phyloP scores from a whole-genome alignment of 2,113 vertebrate species.

The Heliornis fulica region DNA sequence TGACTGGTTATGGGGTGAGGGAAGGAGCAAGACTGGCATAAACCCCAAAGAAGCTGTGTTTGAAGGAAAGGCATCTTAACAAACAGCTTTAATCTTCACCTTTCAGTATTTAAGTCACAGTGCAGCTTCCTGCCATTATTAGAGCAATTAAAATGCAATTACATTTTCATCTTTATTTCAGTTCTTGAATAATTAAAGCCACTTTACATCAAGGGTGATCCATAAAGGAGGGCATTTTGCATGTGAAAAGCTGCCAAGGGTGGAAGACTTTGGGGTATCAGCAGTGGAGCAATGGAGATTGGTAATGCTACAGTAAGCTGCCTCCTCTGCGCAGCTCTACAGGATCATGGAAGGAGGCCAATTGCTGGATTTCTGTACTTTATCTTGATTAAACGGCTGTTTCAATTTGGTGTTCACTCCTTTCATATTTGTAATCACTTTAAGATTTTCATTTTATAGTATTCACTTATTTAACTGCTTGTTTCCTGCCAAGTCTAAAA shows the following conservation, averaged over 20 bases:
- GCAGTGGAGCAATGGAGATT: background rate
- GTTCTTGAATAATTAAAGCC: conserved; percentile 56
- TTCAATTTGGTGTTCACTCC: conserved; percentile 5
- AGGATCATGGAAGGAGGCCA: conserved; percentile 31
- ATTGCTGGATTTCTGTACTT: conserved; percentile 2
- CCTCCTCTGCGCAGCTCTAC: background rate
- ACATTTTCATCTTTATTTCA: conserved; percentile 65
- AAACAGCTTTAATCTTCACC: conserved; percentile 52
- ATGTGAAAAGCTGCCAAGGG: background rate
- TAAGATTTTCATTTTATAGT: conserved; percentile 44
- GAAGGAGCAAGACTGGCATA: background rate
- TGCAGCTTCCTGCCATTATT: conserved; percentile 58
- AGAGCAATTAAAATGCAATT: conserved; percentile 67
- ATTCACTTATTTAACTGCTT: conserved; percentile 50
- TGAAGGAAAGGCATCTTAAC: background rate
- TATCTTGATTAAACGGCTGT: conserved; percentile 42
- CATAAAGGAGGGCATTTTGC: conserved; percentile 43
- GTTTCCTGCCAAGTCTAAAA: conserved; percentile 48
- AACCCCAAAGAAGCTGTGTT: background rate
- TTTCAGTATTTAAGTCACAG: conserved; percentile 54
- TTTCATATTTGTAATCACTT: conserved; percentile 44
- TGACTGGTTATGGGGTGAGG: background rate
- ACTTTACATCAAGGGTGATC: conserved; percentile 19
- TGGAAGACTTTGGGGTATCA: background rate
- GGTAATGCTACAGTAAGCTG: background rate